Conservation (phyloP, 1,140 invertebrate species). For the Capitella teleta region DNA sequence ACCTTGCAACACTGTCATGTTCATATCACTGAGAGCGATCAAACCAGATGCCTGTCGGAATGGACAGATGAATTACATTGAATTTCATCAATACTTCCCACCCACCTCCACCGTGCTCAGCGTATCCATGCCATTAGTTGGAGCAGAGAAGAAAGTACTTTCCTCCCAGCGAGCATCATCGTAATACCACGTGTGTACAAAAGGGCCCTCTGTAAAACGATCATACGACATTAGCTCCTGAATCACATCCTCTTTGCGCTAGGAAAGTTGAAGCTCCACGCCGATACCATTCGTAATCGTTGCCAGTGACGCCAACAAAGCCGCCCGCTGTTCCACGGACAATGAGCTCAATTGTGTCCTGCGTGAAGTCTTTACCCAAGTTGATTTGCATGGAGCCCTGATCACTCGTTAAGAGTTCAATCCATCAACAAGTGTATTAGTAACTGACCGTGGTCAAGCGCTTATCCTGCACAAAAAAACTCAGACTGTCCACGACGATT, state of each 20-base stretch:
- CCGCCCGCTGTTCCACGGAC: constrained; percentile 84
- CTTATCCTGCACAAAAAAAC: constrained; percentile 9
- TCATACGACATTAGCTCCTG: constrained; percentile 79
- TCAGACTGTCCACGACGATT: constrained; percentile 7
- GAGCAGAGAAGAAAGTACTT: constrained; percentile 70
- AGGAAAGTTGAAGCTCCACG: no score
- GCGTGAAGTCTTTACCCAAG: constrained; percentile 81
- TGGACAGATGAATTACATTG: background rate
- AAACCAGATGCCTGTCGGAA: constrained; percentile 6
- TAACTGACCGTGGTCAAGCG: constrained; percentile 46
- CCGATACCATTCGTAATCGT: constrained; percentile 2
- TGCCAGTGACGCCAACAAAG: constrained; percentile 64
- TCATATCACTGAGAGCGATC: constrained; percentile 9
- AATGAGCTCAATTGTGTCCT: constrained; percentile 79
- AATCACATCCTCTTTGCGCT: constrained; percentile 53
- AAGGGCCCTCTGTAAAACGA: constrained; percentile 68
- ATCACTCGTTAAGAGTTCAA: no score
- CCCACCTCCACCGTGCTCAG: constrained; percentile 74
- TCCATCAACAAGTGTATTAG: no score
- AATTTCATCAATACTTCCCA: background rate
- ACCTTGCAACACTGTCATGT: constrained; percentile 8
- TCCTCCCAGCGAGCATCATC: constrained; percentile 69
- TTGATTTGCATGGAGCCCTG: constrained; percentile 84
- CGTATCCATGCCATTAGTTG: constrained; percentile 80
- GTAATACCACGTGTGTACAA: constrained; percentile 71